Conservation (phyloP, 1,140 invertebrate genomes). For the Kradibia gibbosae region DNA sequence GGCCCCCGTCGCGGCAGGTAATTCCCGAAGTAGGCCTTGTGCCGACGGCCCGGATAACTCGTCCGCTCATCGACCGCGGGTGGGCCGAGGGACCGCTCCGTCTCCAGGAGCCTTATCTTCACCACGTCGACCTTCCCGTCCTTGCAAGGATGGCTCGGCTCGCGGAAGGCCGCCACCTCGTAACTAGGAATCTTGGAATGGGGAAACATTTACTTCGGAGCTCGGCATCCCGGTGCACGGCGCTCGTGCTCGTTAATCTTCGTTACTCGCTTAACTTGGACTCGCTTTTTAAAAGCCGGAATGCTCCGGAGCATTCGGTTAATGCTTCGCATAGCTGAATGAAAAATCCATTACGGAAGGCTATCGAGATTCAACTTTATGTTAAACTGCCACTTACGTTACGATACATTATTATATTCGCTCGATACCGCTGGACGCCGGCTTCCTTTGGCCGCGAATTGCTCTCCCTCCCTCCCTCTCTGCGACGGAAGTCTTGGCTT, state of each 20-base stretch:
- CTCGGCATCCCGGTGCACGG: not conserved
- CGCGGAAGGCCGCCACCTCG: not conserved
- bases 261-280: too few species aligned
- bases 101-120: not conserved
- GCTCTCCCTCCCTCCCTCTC: not conserved
- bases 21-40: constrained; percentile 60
- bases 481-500: too few species aligned
- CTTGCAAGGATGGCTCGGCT: not conserved
- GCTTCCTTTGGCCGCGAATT: not conserved
- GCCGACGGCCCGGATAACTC: constrained; percentile 55
- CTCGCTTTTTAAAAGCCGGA: too few species aligned
- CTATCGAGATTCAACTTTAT: not conserved
- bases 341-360: not conserved
- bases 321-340: too few species aligned
- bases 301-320: too few species aligned
- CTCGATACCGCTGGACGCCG: too few species aligned
- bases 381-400: not conserved
- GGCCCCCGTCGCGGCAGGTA: constrained; percentile 51
- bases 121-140: not conserved
- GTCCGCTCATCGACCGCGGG: constrained; percentile 1
- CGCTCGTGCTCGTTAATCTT: too few species aligned
- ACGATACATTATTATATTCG: not conserved
- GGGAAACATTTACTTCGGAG: not conserved
- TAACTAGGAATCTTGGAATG: not conserved
- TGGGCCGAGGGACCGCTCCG: not conserved